Evolutionary conservation across 2,797 vertebrate genomes (phyloP), one percentile per base, ranked within the genome.

Genomic region (Bradypus variegatus): DNA sequence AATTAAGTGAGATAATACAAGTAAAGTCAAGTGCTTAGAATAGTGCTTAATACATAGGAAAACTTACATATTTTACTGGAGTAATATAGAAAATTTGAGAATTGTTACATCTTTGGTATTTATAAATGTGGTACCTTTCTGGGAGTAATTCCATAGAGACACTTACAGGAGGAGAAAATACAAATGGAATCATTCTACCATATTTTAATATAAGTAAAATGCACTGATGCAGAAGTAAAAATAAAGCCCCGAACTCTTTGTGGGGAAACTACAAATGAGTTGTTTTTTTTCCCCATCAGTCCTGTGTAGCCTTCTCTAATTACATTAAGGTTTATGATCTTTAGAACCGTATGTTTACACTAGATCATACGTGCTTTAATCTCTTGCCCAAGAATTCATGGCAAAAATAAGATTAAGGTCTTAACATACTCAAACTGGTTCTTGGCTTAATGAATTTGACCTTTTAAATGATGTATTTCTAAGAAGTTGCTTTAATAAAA

Each of bases 191-290:
- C 60, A 60, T 96, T 96, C 88, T 96, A 97, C 97, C 97, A 96
- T 96, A 96, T 97, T 97, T 96, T 97, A 96, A 97, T 97, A 97
- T 97, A 97, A 98, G 97, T 97, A 97, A 97, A 96, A 96, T 97
- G 96, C 95, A 96, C 77, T 27, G 95, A 96, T 96, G 94, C 95
- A 95, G 96, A 94, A 96, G 95, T 95, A 93, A 95, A 94, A 93
- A 91, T 75, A 84, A 90, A 41, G 4, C 86, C 79, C 82, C 95
- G 91, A 82, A 80, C 87, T 84, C 64, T 90, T 82, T 50, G 19
- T 83, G 86, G 92, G 93, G 82, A 93, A 91, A 83, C 36, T 67
- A 67, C 91, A 79, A n/a, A n/a, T n/a, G n/a, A 93, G 89, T 95
- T 96, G 94, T 93, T 85, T 36, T 1, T 1, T 83, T 29, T 78